Evolutionary conservation across 2,113 vertebrate genomes (phyloP).

Genomic region (Dryoscopus gambensis): DNA sequence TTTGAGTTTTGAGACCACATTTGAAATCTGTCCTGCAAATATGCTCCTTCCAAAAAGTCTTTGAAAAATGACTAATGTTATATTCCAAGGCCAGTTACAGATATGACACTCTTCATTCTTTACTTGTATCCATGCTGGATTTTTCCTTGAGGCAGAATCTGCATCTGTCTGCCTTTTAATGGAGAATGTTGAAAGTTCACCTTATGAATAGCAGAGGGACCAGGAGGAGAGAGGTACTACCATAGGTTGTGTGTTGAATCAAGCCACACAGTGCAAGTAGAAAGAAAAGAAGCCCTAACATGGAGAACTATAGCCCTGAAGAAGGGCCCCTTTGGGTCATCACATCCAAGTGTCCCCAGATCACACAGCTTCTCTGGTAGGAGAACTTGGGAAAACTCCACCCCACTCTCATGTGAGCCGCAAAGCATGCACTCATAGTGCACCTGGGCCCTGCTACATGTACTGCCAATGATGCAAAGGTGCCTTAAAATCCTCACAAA

Average conservation of each 20-base stretch:
- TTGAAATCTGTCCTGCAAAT: not conserved
- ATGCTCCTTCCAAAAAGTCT: not conserved
- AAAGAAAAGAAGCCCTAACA: not conserved
- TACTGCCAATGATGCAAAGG: not conserved
- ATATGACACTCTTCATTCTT: not conserved
- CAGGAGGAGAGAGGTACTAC: not conserved
- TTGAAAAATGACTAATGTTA: not conserved
- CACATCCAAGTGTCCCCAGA: accelerated
- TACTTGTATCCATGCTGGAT: not conserved
- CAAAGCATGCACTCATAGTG: not conserved
- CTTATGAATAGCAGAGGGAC: not conserved
- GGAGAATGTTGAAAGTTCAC: not conserved
- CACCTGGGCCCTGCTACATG: not conserved
- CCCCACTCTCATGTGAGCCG: not conserved
- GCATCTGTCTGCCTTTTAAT: not conserved
- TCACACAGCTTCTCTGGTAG: not conserved
- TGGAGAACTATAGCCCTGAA: not conserved
- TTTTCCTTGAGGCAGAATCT: not conserved
- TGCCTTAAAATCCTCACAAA: not conserved
- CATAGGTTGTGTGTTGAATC: not conserved
- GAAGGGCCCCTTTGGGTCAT: not conserved
- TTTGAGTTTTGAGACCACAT: not conserved
- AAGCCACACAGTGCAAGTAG: not conserved
- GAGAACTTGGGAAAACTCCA: not conserved
- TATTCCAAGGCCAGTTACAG: not conserved